These are phyloP conservation scores for Orchestia grillus DNA, from an alignment of 1,140 invertebrate genomes.

Conservation along the genomic window DNA sequence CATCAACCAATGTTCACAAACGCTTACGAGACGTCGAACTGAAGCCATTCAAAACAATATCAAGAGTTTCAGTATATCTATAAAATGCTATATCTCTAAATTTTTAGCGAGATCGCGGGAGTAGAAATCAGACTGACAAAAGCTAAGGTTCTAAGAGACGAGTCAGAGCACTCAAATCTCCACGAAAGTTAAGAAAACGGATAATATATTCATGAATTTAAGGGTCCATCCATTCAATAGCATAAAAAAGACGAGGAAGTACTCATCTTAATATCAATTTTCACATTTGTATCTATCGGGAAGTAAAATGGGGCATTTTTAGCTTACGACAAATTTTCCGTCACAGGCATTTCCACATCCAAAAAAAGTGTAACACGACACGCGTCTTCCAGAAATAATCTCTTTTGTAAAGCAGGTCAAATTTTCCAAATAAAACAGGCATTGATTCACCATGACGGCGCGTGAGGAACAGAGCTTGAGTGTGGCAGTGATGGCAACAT, in stretches of 20 bases:
- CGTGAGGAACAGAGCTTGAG: background rate
- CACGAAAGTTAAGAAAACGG: background rate
- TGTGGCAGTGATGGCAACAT: slow-evolving; percentile 43
- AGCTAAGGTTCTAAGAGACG: background rate
- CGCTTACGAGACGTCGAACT: background rate
- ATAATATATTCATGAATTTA: background rate
- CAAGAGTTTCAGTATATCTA: background rate
- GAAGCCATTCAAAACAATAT: background rate
- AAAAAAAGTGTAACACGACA: background rate
- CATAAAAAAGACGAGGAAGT: background rate
- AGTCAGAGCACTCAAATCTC: background rate
- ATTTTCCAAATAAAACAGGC: background rate
- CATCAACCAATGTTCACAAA: background rate
- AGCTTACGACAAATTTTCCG: background rate
- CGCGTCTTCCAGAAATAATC: background rate
- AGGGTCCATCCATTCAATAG: background rate
- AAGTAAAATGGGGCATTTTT: background rate
- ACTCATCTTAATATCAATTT: background rate
- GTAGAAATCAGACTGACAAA: background rate
- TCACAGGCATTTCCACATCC: background rate
- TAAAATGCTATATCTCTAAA: background rate
- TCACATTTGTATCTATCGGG: background rate
- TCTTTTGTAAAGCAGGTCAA: background rate
- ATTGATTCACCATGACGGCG: background rate
- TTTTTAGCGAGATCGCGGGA: background rate